phyloP scores from a whole-genome alignment of 2,888 invertebrate species.

The Chironomus riparius region DNA sequence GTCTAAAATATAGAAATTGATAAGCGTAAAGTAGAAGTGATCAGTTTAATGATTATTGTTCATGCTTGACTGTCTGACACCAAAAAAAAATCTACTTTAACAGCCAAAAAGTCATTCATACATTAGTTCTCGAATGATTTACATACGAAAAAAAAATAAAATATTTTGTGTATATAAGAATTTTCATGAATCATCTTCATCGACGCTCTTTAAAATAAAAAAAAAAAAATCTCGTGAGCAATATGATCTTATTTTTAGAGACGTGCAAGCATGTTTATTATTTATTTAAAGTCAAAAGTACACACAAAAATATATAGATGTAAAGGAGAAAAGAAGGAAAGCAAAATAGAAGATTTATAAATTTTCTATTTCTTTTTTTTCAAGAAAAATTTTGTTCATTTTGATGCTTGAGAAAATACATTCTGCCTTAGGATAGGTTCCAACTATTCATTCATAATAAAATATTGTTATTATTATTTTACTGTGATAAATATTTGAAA shows the following conservation, averaged over 20 bases:
- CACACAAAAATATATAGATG: not conserved
- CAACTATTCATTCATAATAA: not conserved
- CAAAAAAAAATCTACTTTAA: too few species aligned
- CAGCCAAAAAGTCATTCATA: too few species aligned
- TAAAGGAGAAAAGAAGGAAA: not conserved
- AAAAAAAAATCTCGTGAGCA: not conserved
- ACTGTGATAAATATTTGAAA: not conserved
- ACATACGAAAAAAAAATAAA: too few species aligned
- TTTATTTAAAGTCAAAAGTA: conserved; percentile 13
- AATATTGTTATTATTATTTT: not conserved
- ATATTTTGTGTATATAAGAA: too few species aligned
- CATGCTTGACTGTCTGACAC: too few species aligned
- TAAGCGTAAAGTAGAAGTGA: too few species aligned
- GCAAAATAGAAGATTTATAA: too few species aligned
- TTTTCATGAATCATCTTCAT: not conserved
- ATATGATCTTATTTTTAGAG: conserved; percentile 23
- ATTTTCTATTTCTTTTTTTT: not conserved
- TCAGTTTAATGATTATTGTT: too few species aligned
- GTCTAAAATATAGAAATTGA: too few species aligned
- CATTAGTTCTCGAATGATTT: too few species aligned
- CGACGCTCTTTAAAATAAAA: too few species aligned
- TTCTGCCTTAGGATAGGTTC: conserved; percentile 15
- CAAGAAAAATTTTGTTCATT: not conserved
- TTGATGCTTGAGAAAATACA: not conserved
- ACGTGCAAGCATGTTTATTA: conserved; percentile 17